Percentiles rank a stretch among this genome's conserved stretches.
Evolutionary conservation across 2,113 vertebrate species (phyloP).

Genomic region (Amphiprion ocellaris): DNA sequence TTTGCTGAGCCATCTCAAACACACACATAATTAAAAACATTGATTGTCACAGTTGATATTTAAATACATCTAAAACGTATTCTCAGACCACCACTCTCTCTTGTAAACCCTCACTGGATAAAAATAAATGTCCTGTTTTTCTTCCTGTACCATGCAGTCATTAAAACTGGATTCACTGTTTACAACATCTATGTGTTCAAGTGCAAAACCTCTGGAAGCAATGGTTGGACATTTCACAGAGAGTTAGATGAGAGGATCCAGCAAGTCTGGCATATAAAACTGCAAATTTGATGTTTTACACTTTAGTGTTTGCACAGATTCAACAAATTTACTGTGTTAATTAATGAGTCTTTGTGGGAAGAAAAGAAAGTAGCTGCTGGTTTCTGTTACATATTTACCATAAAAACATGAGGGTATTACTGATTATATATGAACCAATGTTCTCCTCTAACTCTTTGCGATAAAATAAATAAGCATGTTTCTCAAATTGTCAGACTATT

Average conservation of each 20-base stretch:
- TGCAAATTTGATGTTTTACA: background rate
- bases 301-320: background rate
- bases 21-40: background rate
- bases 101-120: background rate
- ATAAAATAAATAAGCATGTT: too few species aligned
- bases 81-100: background rate
- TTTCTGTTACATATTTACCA: background rate
- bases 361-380: background rate
- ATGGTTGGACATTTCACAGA: background rate
- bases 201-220: slow-evolving; percentile 13
- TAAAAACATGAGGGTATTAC: background rate
- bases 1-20: slow-evolving; percentile 17
- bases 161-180: slow-evolving; percentile 1
- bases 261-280: background rate
- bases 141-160: background rate
- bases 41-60: slow-evolving; percentile 33
- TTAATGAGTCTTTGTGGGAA: background rate
- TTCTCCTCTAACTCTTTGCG: too few species aligned
- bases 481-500: too few species aligned
- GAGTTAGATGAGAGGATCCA: background rate
- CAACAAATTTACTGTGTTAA: background rate
- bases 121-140: background rate
- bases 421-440: too few species aligned
- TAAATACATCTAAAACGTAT: background rate
- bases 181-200: background rate